phyloP scores from a whole-genome alignment of 2,113 vertebrate genomes.

The Rhinolophus ferrumequinum region DNA sequence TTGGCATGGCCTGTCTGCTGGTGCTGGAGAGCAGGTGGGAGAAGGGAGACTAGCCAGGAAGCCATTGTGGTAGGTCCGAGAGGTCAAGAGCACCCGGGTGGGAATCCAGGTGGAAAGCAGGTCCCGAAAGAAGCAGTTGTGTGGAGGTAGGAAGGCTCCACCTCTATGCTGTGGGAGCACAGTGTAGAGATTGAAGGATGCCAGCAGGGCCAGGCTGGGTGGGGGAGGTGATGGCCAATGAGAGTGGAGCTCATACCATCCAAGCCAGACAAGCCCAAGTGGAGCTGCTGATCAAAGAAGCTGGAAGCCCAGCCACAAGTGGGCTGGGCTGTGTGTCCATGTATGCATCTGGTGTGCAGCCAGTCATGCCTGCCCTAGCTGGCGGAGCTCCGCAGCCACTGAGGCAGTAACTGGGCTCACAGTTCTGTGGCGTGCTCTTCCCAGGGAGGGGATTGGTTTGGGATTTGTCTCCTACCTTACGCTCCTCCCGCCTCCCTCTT shows the following conservation, averaged over 20 bases:
- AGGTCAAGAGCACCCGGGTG: background rate
- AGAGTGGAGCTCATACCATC: background rate
- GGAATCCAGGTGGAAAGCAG: background rate
- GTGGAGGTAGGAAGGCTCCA: too few relatives aligned
- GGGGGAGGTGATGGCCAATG: accelerated
- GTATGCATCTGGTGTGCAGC: background rate
- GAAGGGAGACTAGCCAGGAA: background rate
- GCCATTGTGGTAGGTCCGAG: background rate
- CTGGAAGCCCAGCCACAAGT: background rate
- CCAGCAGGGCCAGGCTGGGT: too few relatives aligned
- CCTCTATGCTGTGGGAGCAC: too few relatives aligned
- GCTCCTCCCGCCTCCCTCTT: background rate
- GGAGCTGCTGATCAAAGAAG: background rate
- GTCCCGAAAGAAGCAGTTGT: background rate
- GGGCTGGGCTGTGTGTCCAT: background rate
- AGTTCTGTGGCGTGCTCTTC: background rate
- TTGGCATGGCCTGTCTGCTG: background rate
- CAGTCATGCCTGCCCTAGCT: background rate
- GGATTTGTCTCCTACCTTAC: background rate
- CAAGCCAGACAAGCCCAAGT: background rate
- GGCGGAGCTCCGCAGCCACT: background rate
- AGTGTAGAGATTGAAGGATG: background rate
- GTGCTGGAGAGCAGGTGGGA: too few relatives aligned
- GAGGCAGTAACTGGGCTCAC: background rate
- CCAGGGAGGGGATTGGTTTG: background rate